Evolutionary conservation across 2,113 vertebrate genomes (phyloP).

Genomic region (Paralichthys olivaceus): DNA sequence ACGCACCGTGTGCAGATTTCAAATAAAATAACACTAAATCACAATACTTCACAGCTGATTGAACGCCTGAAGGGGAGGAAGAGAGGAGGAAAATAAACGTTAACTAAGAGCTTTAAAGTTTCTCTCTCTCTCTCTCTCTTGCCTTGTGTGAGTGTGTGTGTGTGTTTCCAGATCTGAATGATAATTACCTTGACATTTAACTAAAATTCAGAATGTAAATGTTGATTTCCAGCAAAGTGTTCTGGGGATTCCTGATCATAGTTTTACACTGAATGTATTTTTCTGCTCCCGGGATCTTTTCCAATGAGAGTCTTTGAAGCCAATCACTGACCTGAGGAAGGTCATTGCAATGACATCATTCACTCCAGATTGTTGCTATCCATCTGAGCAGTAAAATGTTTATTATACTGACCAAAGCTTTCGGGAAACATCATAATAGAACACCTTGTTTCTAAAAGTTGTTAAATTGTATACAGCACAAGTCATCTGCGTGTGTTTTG

Average conservation of each 20-base stretch:
- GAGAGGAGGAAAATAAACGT: conserved; percentile 25
- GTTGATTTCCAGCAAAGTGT: neutral
- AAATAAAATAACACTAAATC: conserved; percentile 40
- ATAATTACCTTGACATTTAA: conserved; percentile 70
- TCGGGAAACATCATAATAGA: too few species aligned
- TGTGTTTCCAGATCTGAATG: conserved; percentile 17
- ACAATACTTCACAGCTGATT: conserved; percentile 38
- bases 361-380: neutral
- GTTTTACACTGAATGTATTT: neutral
- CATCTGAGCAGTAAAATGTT: neutral
- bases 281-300: neutral
- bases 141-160: conserved; percentile 1
- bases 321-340: conserved; percentile 24
- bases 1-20: conserved; percentile 18
- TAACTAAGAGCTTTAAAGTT: conserved; percentile 15
- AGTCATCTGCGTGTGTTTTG: too few species aligned
- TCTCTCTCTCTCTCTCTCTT: neutral
- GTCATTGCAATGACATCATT: conserved; percentile 24
- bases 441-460: too few species aligned
- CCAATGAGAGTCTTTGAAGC: conserved; percentile 16
- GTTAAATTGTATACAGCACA: too few species aligned
- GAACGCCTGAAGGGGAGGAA: conserved; percentile 10
- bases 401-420: neutral
- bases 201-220: neutral
- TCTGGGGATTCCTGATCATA: neutral